phyloP scores from a whole-genome alignment of 2,888 invertebrate species.

The Sinentomon sp. region DNA sequence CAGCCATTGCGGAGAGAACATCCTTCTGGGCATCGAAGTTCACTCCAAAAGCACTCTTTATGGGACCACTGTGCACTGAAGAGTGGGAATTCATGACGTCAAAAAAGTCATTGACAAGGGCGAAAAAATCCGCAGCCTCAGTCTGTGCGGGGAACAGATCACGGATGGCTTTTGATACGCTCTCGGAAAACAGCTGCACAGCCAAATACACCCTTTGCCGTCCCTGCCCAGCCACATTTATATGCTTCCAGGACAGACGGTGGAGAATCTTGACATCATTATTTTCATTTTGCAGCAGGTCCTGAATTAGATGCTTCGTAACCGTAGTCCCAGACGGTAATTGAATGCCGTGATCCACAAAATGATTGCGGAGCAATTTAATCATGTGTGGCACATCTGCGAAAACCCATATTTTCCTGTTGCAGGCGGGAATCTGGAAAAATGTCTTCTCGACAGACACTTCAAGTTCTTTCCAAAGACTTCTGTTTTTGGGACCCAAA shows the following conservation, averaged over 20 bases:
- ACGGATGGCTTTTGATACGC: constrained; percentile 3
- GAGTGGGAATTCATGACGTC: constrained; percentile 8
- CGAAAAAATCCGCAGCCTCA: constrained; percentile 5
- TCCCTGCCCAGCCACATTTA: neutral
- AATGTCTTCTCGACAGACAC: constrained; percentile 5
- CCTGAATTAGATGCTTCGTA: neutral
- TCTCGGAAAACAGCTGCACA: constrained; percentile 5
- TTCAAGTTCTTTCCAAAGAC: constrained; percentile 9
- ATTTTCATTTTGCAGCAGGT: neutral
- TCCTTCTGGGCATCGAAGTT: neutral
- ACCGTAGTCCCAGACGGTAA: neutral
- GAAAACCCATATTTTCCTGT: constrained; percentile 7
- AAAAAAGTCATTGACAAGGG: constrained; percentile 4
- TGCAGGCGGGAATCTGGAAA: constrained; percentile 2
- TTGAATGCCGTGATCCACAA: constrained; percentile 9
- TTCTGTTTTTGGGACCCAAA: constrained; percentile 9
- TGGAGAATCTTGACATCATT: neutral
- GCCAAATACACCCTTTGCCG: constrained; percentile 6
- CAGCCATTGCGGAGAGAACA: constrained; percentile 1
- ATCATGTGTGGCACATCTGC: constrained; percentile 9
- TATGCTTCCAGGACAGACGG: constrained; percentile 3
- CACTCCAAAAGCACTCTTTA: neutral
- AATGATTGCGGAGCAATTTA: constrained; percentile 11
- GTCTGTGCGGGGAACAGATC: neutral
- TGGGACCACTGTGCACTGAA: neutral